Conservation (phyloP, 2,113 vertebrate species). For the Sterrhoptilus dennistouni region DNA sequence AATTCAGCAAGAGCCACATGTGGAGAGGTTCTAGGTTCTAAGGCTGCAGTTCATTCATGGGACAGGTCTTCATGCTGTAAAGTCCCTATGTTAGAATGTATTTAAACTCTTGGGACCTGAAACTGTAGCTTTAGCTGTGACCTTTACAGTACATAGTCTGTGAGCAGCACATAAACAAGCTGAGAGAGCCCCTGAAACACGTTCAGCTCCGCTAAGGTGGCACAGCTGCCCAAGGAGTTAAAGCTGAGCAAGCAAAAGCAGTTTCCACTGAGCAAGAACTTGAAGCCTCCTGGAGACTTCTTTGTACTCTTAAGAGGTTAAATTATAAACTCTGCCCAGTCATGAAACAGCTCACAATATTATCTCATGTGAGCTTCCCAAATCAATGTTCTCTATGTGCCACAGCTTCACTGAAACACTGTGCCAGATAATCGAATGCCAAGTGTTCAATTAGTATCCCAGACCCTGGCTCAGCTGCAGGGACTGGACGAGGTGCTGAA, state of each 20-base stretch:
- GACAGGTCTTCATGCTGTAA: neutral
- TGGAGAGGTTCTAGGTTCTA: neutral
- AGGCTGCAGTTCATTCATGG: neutral
- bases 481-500: neutral
- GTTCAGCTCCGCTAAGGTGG: neutral
- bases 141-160: neutral
- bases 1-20: neutral
- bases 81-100: neutral
- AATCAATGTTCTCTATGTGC: neutral
- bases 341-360: neutral
- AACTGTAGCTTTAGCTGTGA: conserved; percentile 19
- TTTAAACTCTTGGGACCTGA: neutral
- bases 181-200: neutral
- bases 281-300: neutral
- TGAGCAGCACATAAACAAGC: neutral
- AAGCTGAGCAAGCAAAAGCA: conserved; percentile 39
- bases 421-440: neutral
- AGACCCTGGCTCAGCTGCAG: neutral
- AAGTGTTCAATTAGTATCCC: neutral
- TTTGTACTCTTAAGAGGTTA: conserved; percentile 34
- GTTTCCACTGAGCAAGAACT: neutral
- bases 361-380: neutral
- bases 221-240: neutral
- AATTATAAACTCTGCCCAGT: conserved; percentile 5
- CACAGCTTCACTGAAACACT: neutral